Percentiles rank a stretch among this genome's conserved stretches.
These are phyloP conservation scores for Patagioenas fasciata DNA, from an alignment of 2,113 vertebrate species.

Conservation along the genomic window DNA sequence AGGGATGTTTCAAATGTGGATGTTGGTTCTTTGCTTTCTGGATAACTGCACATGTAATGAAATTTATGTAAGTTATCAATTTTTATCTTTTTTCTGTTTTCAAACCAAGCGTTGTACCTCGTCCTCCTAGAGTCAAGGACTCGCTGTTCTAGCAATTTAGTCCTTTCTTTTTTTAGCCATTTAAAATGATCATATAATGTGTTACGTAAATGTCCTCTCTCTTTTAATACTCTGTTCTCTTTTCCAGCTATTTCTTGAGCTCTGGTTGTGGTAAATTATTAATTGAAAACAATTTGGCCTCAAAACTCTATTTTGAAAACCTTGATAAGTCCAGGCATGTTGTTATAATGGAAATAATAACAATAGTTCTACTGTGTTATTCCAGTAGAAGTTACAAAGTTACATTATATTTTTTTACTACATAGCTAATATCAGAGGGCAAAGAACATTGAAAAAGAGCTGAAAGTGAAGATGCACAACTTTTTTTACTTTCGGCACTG, in stretches of 20 bases:
- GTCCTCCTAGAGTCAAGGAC: slow-evolving; percentile 13
- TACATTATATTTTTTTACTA: background rate
- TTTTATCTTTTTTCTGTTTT: background rate
- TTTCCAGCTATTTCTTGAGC: background rate
- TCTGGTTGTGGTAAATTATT: background rate
- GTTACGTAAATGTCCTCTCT: background rate
- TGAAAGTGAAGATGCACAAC: background rate
- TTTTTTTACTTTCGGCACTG: background rate
- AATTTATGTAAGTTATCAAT: background rate
- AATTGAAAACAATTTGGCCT: background rate
- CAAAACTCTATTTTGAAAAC: background rate
- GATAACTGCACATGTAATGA: background rate
- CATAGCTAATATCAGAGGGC: background rate
- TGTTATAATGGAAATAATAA: background rate
- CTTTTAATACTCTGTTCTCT: background rate
- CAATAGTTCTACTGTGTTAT: background rate
- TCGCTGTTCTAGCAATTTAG: background rate
- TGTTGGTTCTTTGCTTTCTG: slow-evolving; percentile 5
- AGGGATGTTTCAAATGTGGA: background rate
- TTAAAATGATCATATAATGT: background rate
- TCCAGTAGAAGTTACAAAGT: background rate
- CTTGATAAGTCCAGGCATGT: background rate
- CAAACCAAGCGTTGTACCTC: background rate
- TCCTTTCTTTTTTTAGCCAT: background rate
- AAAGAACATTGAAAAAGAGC: background rate